These are phyloP conservation scores for Recurvirostra avosetta DNA, from an alignment of 2,113 vertebrate species.

Conservation along the genomic window DNA sequence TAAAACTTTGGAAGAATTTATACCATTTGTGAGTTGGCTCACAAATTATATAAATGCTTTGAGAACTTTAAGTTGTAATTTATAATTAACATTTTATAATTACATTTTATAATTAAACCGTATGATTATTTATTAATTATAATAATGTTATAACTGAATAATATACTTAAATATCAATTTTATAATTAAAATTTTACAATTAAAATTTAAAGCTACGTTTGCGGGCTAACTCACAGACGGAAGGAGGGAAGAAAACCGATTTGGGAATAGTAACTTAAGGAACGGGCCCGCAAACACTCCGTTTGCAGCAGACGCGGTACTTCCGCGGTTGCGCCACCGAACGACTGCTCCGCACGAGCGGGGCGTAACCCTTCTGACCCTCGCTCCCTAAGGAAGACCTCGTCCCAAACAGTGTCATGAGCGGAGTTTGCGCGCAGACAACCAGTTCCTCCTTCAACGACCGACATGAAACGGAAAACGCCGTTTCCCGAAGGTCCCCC, in stretches of 20 bases:
- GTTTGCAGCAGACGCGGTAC: accelerated
- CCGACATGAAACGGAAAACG: accelerated
- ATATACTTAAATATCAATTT: too few species aligned
- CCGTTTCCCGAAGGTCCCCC: too few species aligned
- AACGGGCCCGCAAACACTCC: background rate
- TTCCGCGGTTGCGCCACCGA: accelerated
- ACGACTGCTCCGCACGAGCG: accelerated
- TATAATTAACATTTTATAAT: too few species aligned
- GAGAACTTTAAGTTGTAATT: too few species aligned
- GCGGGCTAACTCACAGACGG: background rate
- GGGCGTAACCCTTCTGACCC: too few species aligned
- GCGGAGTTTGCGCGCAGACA: background rate
- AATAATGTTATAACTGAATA: too few species aligned
- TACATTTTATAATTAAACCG: too few species aligned
- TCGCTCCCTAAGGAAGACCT: background rate
- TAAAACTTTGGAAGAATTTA: background rate
- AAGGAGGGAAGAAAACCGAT: too few species aligned
- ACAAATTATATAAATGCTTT: too few species aligned
- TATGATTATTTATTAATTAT: too few species aligned
- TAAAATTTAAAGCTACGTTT: background rate
- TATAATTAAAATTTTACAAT: too few species aligned
- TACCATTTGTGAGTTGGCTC: background rate
- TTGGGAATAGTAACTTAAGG: background rate
- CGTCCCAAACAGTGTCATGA: accelerated
- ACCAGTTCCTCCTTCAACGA: background rate